A percentile compares a stretch with the other conserved stretches of the same genome.
These are phyloP conservation scores for Thumatha senex DNA, from an alignment of 2,888 invertebrate genomes.

Conservation along the genomic window DNA sequence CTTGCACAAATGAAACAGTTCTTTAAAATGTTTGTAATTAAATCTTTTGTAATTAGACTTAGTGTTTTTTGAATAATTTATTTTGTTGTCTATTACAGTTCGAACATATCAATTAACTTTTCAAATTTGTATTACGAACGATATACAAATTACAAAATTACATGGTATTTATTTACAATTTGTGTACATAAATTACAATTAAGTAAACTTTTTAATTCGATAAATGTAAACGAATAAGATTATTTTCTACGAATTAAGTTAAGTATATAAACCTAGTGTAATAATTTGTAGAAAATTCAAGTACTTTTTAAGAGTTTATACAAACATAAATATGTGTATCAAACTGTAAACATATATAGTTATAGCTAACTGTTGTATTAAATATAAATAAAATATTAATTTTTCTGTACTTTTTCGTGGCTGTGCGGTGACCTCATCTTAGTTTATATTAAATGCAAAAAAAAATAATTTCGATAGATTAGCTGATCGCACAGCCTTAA, in stretches of 20 bases:
- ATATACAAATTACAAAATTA: conserved; percentile 11
- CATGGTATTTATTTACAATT: background rate
- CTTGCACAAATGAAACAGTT: conserved; percentile 93
- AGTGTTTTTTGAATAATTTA: conserved; percentile 21
- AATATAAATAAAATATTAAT: conserved; percentile 18
- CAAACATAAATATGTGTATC: conserved; percentile 21
- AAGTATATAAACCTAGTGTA: background rate
- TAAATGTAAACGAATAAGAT: conserved; percentile 14
- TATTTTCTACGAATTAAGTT: conserved; percentile 22
- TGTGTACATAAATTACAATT: background rate
- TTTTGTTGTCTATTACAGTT: conserved; percentile 25
- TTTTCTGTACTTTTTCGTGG: conserved; percentile 61
- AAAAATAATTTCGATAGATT: conserved; percentile 16
- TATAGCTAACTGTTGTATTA: conserved; percentile 27
- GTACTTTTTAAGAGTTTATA: conserved; percentile 12
- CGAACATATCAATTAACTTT: conserved; percentile 33
- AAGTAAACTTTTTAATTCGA: conserved; percentile 12
- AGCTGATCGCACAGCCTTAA: conserved; percentile 57
- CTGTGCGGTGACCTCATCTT: conserved; percentile 58
- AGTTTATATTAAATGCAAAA: background rate
- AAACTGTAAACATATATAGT: conserved; percentile 22
- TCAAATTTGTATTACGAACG: conserved; percentile 9
- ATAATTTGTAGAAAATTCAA: conserved; percentile 20
- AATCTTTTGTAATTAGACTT: conserved; percentile 34
- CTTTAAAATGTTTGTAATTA: conserved; percentile 76